These are phyloP conservation scores for Melanocharis versteri DNA, from an alignment of 2,113 vertebrate species.

Conservation along the genomic window DNA sequence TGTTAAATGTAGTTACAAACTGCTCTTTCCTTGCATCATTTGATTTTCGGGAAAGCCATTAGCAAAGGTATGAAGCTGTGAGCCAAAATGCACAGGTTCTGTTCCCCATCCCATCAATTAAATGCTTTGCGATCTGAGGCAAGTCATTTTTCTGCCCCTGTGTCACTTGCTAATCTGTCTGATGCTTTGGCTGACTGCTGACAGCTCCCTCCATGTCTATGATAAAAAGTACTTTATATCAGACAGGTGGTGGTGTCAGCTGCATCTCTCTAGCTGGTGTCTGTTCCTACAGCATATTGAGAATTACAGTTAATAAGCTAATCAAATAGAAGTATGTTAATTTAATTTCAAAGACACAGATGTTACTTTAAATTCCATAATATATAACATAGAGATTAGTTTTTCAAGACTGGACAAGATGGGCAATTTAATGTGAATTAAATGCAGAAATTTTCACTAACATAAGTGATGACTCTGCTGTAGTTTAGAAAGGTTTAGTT, in stretches of 20 bases:
- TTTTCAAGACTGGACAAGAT: slow-evolving; percentile 26
- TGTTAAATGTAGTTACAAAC: background rate
- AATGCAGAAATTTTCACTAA: background rate
- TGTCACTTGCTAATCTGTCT: background rate
- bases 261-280: background rate
- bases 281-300: slow-evolving; percentile 50
- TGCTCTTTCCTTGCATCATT: background rate
- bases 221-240: background rate
- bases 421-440: background rate
- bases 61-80: background rate
- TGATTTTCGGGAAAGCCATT: background rate
- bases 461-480: background rate
- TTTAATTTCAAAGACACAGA: slow-evolving; percentile 49
- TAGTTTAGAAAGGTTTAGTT: background rate
- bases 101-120: background rate
- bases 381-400: background rate
- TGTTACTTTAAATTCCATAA: slow-evolving; percentile 46
- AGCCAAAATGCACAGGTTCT: background rate
- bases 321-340: slow-evolving; percentile 52
- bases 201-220: background rate
- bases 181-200: background rate
- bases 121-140: background rate
- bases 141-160: background rate
- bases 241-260: slow-evolving; percentile 57
- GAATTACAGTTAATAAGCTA: slow-evolving; percentile 55